A percentile compares a stretch with the other conserved stretches of the same genome.
Conservation (phyloP, 2,888 invertebrate species). For the Pseudeuparius sepicola region DNA sequence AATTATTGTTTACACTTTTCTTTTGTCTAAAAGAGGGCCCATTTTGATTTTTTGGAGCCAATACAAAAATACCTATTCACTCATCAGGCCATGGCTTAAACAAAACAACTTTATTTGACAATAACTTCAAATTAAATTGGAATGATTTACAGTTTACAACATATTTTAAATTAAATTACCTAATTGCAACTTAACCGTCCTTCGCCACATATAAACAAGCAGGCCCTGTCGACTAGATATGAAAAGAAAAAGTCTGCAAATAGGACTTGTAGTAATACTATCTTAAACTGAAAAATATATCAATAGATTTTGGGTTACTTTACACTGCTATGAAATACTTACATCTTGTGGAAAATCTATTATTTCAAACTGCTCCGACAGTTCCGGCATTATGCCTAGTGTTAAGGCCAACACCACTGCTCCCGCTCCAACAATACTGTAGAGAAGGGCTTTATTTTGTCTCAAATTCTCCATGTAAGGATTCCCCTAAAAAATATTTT, state of each 20-base stretch:
- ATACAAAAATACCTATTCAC: too few relatives aligned
- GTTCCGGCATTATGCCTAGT: constrained; percentile 73
- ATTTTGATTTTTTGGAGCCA: too few relatives aligned
- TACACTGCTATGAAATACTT: constrained; percentile 37
- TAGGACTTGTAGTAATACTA: constrained; percentile 71
- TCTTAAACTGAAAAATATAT: constrained; percentile 68
- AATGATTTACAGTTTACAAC: too few relatives aligned
- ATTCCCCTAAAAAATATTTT: constrained; percentile 67
- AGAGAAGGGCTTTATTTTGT: constrained; percentile 86
- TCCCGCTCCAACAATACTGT: constrained; percentile 78
- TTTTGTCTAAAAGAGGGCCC: too few relatives aligned
- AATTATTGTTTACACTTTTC: too few relatives aligned
- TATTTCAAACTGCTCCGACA: constrained; percentile 87
- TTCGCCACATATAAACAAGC: constrained; percentile 80
- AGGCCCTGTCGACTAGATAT: constrained; percentile 73
- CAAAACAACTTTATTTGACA: too few relatives aligned
- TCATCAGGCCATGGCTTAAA: too few relatives aligned
- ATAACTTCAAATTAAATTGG: too few relatives aligned
- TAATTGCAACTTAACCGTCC: constrained; percentile 40
- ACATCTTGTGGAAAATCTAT: constrained; percentile 89
- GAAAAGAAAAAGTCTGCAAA: constrained; percentile 79
- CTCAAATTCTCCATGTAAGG: constrained; percentile 96
- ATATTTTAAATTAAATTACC: too few relatives aligned
- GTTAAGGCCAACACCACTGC: constrained; percentile 76
- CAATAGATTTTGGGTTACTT: neutral